A percentile compares a stretch with the other conserved stretches of the same genome.
These are phyloP conservation scores for Orbicella faveolata DNA, from an alignment of 64 coral and sea anemone species.

Conservation along the genomic window DNA sequence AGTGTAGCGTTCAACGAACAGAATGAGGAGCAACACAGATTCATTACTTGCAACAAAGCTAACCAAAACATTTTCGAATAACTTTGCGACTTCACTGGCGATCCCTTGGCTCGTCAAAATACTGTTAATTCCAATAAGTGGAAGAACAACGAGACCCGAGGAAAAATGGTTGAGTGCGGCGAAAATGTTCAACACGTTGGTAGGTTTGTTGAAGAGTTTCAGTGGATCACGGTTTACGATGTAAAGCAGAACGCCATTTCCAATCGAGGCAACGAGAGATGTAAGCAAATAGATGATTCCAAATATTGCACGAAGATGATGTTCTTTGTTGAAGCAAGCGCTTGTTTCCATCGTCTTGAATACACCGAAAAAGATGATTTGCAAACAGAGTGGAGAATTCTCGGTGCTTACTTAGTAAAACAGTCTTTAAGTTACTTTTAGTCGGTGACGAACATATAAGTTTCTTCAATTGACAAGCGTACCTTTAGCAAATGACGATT, in stretches of 20 bases:
- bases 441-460: neutral
- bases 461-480: neutral
- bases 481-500: neutral
- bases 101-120: conserved; percentile 4
- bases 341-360: neutral
- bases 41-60: neutral
- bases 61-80: conserved; percentile 12
- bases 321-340: neutral
- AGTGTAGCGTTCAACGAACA: neutral
- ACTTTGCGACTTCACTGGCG: neutral
- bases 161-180: neutral
- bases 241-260: conserved; percentile 3
- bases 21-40: neutral
- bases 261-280: neutral
- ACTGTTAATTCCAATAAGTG: conserved; percentile 5
- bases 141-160: neutral
- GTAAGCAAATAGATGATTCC: neutral
- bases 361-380: neutral
- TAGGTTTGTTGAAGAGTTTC: conserved; percentile 17
- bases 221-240: conserved; percentile 17
- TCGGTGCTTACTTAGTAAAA: no score
- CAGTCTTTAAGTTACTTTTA: no score
- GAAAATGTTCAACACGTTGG: neutral
- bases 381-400: no score
- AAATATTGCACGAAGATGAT: neutral